Percentiles rank a stretch among this genome's conserved stretches.
Evolutionary conservation across 2,797 vertebrate genomes (phyloP).

Genomic region (Lacerta viridis): DNA sequence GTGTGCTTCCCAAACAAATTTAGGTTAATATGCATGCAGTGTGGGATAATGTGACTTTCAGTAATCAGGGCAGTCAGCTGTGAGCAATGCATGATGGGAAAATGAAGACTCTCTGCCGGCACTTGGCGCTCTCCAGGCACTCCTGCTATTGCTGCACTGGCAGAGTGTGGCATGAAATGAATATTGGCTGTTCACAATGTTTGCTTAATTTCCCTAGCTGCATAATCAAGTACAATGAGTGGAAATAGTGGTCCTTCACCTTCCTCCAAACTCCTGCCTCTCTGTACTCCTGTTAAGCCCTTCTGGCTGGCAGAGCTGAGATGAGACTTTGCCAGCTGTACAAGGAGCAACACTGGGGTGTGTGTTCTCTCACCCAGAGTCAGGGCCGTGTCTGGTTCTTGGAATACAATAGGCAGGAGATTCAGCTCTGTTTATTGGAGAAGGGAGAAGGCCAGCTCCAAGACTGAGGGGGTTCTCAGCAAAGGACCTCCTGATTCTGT

Average conservation of each 20-base stretch:
- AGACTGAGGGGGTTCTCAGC: background rate
- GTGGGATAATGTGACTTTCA: constrained; percentile 63
- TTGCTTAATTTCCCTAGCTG: constrained; percentile 49
- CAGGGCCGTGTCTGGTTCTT: background rate
- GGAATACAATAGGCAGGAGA: background rate
- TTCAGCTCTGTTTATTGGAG: background rate
- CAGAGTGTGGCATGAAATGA: constrained; percentile 32
- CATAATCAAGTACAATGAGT: constrained; percentile 29
- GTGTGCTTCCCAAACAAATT: constrained; percentile 60
- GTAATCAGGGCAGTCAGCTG: constrained; percentile 67
- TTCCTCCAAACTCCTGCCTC: constrained; percentile 21
- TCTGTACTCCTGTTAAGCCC: constrained; percentile 1
- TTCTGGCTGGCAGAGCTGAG: constrained; percentile 33
- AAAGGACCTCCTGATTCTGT: background rate
- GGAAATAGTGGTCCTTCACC: constrained; percentile 18
- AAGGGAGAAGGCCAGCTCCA: background rate
- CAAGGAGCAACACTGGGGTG: background rate
- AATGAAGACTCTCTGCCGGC: constrained; percentile 57
- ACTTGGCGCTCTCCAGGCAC: constrained; percentile 7
- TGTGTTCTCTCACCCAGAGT: background rate
- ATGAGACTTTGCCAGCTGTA: background rate
- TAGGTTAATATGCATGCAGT: constrained; percentile 62
- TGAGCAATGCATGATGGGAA: constrained; percentile 65
- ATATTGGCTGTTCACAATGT: constrained; percentile 19
- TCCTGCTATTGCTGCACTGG: constrained; percentile 30